Percentiles rank a stretch among this genome's conserved stretches.
These are phyloP conservation scores for Aselliscus stoliczkanus DNA, from an alignment of 2,797 vertebrate genomes.

Conservation along the genomic window DNA sequence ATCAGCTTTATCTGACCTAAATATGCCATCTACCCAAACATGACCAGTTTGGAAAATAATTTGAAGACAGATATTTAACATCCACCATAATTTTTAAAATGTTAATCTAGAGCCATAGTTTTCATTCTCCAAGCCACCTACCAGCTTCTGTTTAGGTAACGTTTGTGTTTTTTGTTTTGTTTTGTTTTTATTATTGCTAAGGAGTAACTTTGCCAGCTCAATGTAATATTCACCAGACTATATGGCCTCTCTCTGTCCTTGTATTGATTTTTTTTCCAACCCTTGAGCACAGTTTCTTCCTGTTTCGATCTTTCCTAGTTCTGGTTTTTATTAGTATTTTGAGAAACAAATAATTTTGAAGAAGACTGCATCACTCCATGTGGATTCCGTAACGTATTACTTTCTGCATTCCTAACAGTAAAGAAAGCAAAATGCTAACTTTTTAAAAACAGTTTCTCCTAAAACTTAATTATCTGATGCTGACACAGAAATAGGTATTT, in stretches of 20 bases:
- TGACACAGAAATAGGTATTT: background rate
- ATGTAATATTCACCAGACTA: background rate
- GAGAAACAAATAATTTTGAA: constrained; percentile 30
- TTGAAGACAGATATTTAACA: background rate
- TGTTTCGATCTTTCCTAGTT: background rate
- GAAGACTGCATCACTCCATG: background rate
- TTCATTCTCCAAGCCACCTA: background rate
- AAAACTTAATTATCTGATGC: background rate
- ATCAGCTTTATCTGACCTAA: background rate
- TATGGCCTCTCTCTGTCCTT: background rate
- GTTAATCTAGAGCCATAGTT: background rate
- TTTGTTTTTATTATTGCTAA: background rate
- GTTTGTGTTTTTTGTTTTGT: background rate
- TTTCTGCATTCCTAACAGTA: background rate
- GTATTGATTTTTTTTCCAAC: background rate
- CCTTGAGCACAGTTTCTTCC: background rate
- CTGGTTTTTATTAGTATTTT: constrained; percentile 33
- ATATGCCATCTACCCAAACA: background rate
- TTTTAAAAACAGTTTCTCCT: background rate
- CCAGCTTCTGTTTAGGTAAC: background rate
- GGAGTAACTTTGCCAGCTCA: background rate
- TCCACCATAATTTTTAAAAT: background rate
- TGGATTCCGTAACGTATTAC: background rate
- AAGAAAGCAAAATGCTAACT: background rate
- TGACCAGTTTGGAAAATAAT: background rate